A percentile compares a stretch with the other conserved stretches of the same genome.
Evolutionary conservation across 2,797 vertebrate genomes (phyloP).

Genomic region (Acanthornis magna): DNA sequence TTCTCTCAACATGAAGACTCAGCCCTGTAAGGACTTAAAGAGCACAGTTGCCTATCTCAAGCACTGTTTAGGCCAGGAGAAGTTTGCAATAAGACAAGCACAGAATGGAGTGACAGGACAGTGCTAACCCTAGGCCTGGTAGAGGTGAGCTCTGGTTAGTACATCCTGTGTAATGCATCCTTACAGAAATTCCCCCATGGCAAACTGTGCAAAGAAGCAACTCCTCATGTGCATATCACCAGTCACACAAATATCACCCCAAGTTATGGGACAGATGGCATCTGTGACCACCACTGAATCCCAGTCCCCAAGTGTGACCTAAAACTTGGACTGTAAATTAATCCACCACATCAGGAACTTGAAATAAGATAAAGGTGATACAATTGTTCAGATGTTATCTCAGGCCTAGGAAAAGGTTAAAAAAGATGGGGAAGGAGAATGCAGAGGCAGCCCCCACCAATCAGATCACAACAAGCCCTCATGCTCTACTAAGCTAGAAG

Average conservation of each 20-base stretch:
- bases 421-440: background rate
- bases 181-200: background rate
- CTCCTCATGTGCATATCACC: accelerated
- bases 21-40: background rate
- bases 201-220: background rate
- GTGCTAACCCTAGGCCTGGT: background rate
- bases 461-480: background rate
- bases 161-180: background rate
- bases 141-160: background rate
- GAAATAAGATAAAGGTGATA: background rate
- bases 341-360: background rate
- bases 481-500: background rate
- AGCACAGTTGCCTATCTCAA: background rate
- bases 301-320: accelerated
- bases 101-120: background rate
- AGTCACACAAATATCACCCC: background rate
- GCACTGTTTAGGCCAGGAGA: background rate
- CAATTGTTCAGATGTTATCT: background rate
- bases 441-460: background rate
- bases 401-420: background rate
- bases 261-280: background rate
- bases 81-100: background rate
- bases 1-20: background rate
- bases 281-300: background rate
- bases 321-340: background rate